A percentile compares a stretch with the other conserved stretches of the same genome.
Conservation (phyloP, 2,888 invertebrate species). For the Anticlea derivata region DNA sequence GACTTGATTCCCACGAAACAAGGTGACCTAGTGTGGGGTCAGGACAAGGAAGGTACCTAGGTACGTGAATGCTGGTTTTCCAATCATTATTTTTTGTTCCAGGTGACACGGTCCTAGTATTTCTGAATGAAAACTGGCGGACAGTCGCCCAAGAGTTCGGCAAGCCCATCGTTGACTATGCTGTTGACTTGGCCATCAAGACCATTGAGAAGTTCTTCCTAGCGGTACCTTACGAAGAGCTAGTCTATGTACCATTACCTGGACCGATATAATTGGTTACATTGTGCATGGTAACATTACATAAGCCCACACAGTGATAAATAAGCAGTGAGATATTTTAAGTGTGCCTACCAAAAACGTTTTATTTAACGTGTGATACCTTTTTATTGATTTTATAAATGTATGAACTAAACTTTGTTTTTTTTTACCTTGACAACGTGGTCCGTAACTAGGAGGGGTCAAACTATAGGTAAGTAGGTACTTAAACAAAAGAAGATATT, state of each 20-base stretch:
- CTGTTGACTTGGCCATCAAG: constrained; percentile 65
- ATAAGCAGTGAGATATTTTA: constrained; percentile 32
- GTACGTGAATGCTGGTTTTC: no score
- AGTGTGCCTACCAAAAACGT: constrained; percentile 25
- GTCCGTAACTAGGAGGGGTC: no score
- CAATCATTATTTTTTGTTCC: constrained; percentile 15
- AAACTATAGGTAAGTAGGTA: no score
- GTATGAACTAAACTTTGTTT: no score
- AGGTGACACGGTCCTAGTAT: constrained; percentile 67
- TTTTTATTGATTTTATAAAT: no score
- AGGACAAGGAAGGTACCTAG: no score
- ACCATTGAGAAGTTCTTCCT: constrained; percentile 71
- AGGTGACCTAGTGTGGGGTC: no score
- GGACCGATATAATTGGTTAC: constrained; percentile 13
- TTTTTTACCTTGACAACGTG: no score
- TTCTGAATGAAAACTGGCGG: constrained; percentile 73
- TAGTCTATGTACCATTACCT: constrained; percentile 67
- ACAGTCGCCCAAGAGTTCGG: constrained; percentile 73
- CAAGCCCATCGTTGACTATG: constrained; percentile 73
- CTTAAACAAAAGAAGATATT: no score
- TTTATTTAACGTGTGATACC: constrained; percentile 17
- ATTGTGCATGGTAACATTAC: constrained; percentile 7
- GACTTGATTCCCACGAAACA: no score
- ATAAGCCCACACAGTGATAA: constrained; percentile 16
- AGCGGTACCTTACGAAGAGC: constrained; percentile 68